Evolutionary conservation across 2,888 invertebrate genomes (phyloP).

Genomic region (Calameuta filiformis): DNA sequence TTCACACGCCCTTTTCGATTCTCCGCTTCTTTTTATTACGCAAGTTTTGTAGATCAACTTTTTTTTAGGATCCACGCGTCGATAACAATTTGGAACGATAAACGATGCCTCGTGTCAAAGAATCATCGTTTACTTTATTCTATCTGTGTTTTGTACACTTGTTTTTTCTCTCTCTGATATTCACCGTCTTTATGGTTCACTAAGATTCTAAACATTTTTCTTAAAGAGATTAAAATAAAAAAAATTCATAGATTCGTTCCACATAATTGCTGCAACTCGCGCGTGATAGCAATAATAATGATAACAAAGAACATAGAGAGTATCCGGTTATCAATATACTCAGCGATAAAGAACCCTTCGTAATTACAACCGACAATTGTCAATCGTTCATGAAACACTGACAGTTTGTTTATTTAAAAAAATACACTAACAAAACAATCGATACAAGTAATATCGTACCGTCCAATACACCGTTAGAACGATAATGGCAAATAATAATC

Average conservation of each 20-base stretch:
- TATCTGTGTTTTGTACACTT: constrained; percentile 12
- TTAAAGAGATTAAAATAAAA: not conserved
- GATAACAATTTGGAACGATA: constrained; percentile 28
- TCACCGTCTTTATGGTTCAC: not conserved
- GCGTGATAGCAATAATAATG: not conserved
- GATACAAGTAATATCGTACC: not conserved
- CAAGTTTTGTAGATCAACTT: not conserved
- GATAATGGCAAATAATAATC: not conserved
- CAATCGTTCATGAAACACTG: not conserved
- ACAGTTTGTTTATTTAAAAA: not conserved
- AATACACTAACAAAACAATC: not conserved
- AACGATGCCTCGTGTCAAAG: constrained; percentile 25
- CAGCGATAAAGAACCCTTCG: not conserved
- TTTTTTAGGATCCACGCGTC: not conserved
- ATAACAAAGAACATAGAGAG: not conserved
- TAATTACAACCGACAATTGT: not conserved
- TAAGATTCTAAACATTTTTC: not conserved
- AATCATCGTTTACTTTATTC: constrained; percentile 17
- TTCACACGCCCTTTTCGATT: not conserved
- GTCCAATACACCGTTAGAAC: not conserved
- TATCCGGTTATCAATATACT: not conserved
- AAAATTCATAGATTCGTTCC: not conserved
- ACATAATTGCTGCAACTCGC: not conserved
- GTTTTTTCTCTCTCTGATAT: constrained; percentile 9
- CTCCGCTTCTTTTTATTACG: not conserved